phyloP scores from a whole-genome alignment of 2,888 invertebrate species.

The Mesoligia furuncula region DNA sequence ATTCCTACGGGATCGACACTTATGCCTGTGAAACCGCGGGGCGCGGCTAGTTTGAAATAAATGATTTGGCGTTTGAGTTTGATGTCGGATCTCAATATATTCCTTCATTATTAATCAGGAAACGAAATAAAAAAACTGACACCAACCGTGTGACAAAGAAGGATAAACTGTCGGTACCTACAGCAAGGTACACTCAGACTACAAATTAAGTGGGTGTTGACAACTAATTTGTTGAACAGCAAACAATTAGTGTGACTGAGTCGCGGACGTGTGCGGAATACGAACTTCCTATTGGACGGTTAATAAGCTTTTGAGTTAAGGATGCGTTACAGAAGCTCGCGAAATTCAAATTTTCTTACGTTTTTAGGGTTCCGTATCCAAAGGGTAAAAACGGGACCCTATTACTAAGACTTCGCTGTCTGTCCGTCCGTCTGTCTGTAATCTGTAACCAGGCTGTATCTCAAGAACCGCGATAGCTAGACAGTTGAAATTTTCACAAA shows the following conservation, averaged over 20 bases:
- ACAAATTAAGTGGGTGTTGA: slow-evolving; percentile 53
- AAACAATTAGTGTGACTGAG: slow-evolving; percentile 46
- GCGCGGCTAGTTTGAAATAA: too few species aligned
- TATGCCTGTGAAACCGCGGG: too few species aligned
- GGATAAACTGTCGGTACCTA: background rate
- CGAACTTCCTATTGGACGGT: background rate
- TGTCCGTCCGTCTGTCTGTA: too few species aligned
- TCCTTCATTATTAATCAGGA: background rate
- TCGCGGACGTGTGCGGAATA: slow-evolving; percentile 48
- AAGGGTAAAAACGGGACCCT: background rate
- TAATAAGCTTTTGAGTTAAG: slow-evolving; percentile 26
- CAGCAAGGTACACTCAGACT: slow-evolving; percentile 6
- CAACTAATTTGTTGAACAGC: slow-evolving; percentile 56
- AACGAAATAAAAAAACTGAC: background rate
- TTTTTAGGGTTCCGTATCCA: background rate
- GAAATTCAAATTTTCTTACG: background rate
- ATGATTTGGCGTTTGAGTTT: background rate
- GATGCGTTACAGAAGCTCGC: too few species aligned
- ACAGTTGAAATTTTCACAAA: too few species aligned
- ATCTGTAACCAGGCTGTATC: too few species aligned
- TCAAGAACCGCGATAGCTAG: too few species aligned
- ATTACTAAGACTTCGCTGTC: too few species aligned
- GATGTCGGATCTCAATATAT: background rate
- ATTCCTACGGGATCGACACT: too few species aligned
- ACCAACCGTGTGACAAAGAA: slow-evolving; percentile 5